Evolutionary conservation across 2,797 vertebrate species (phyloP).

Genomic region (Orientallactaga sibirica): DNA sequence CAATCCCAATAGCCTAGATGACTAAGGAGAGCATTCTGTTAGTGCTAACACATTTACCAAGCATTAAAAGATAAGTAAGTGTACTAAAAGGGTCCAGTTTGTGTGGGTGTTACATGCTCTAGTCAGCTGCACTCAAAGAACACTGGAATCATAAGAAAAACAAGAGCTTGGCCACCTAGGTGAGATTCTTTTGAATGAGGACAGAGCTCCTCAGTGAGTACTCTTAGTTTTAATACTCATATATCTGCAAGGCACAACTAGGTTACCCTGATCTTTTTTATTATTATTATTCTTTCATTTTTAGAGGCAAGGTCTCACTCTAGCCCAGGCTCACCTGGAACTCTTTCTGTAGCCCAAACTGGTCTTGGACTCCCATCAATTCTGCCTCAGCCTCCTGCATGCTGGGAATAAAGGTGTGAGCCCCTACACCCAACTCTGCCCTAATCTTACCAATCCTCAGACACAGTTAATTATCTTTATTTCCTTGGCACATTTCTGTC

Average conservation of each 20-base stretch:
- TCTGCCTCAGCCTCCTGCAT: no score
- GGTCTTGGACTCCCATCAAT: no score
- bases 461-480: constrained; percentile 15
- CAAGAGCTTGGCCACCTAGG: neutral
- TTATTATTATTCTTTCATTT: no score
- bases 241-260: neutral
- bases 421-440: no score
- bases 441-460: constrained; percentile 16
- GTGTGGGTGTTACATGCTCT: neutral
- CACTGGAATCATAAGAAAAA: neutral
- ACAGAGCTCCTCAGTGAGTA: neutral
- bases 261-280: neutral
- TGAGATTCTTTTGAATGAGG: neutral
- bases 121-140: neutral
- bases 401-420: no score
- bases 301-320: no score
- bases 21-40: neutral
- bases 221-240: neutral
- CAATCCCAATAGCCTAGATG: constrained; percentile 3
- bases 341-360: no score
- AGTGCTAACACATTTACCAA: constrained; percentile 20
- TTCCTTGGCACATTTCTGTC: constrained; percentile 12
- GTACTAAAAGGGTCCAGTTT: neutral
- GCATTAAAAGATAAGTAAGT: constrained; percentile 16
- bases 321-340: no score